Evolutionary conservation across 2,797 vertebrate species (phyloP).

Genomic region (Halcyon leucocephala): DNA sequence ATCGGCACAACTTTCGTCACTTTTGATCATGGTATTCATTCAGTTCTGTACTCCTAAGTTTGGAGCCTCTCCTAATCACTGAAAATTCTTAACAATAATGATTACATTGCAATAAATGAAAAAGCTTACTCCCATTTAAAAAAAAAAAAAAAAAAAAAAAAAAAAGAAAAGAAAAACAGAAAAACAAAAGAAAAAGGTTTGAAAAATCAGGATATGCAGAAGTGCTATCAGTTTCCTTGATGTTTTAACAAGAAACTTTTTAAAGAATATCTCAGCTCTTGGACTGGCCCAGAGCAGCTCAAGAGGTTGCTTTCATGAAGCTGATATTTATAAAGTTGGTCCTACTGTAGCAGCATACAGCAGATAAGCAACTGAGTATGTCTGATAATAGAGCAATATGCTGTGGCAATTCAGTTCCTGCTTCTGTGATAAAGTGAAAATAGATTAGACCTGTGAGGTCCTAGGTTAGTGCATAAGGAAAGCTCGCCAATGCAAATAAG

Average conservation of each 20-base stretch:
- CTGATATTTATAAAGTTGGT: constrained; percentile 70
- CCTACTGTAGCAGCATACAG: constrained; percentile 42
- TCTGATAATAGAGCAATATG: constrained; percentile 62
- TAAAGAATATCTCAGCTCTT: constrained; percentile 56
- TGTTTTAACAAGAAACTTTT: constrained; percentile 68
- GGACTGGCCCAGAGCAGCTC: constrained; percentile 56
- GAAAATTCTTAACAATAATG: not conserved
- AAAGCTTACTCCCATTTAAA: not conserved
- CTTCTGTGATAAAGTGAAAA: constrained; percentile 74
- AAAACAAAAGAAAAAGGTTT: not conserved
- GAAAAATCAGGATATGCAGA: not conserved
- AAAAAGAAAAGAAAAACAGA: not conserved
- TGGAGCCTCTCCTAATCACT: not conserved
- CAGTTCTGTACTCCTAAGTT: not conserved
- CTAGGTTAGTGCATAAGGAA: constrained; percentile 56
- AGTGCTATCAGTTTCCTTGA: constrained; percentile 43
- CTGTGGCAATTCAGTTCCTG: constrained; percentile 63
- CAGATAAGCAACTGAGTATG: constrained; percentile 69
- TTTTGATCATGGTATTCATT: not conserved
- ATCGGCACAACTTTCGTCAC: not conserved
- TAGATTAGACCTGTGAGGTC: constrained; percentile 75
- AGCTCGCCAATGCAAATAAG: constrained; percentile 80
- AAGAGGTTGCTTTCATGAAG: constrained; percentile 64
- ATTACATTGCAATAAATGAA: not conserved
- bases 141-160: not conserved